phyloP scores from a whole-genome alignment of 2,888 invertebrate genomes.

The Theretra japonica region DNA sequence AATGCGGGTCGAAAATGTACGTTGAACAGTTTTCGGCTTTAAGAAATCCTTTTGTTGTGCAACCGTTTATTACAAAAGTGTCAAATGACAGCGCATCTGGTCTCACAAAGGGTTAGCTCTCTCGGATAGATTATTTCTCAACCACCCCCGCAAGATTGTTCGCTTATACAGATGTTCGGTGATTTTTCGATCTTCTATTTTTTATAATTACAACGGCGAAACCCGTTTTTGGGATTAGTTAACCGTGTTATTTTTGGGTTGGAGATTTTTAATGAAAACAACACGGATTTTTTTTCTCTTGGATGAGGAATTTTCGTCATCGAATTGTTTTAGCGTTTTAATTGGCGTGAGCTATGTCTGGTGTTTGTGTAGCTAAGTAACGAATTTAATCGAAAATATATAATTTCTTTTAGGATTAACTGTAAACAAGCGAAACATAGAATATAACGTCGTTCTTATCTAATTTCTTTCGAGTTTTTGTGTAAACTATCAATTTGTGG shows the following conservation, averaged over 20 bases:
- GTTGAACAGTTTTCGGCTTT: conserved; percentile 82
- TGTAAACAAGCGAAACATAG: too few species aligned
- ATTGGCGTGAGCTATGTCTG: conserved; percentile 18
- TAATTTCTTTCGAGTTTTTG: too few species aligned
- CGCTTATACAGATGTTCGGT: conserved; percentile 80
- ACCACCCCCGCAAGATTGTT: conserved; percentile 82
- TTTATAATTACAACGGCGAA: conserved; percentile 55
- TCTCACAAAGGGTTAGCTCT: conserved; percentile 80
- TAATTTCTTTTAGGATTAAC: not conserved
- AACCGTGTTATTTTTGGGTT: conserved; percentile 40
- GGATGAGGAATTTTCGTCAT: conserved; percentile 9
- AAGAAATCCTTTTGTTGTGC: conserved; percentile 84
- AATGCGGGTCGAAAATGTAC: conserved; percentile 81
- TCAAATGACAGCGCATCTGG: conserved; percentile 85
- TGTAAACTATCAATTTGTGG: too few species aligned
- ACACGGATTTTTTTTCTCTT: conserved; percentile 26
- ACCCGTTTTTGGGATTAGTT: conserved; percentile 52
- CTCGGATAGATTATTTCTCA: conserved; percentile 83
- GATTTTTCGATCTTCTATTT: conserved; percentile 42
- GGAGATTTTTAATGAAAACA: conserved; percentile 33
- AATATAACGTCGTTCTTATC: too few species aligned
- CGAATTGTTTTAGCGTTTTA: conserved; percentile 4
- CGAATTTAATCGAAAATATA: not conserved
- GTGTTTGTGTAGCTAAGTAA: not conserved
- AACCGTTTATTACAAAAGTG: conserved; percentile 85